Conservation (phyloP, 2,888 invertebrate species). For the Protodeltote pygarga region DNA sequence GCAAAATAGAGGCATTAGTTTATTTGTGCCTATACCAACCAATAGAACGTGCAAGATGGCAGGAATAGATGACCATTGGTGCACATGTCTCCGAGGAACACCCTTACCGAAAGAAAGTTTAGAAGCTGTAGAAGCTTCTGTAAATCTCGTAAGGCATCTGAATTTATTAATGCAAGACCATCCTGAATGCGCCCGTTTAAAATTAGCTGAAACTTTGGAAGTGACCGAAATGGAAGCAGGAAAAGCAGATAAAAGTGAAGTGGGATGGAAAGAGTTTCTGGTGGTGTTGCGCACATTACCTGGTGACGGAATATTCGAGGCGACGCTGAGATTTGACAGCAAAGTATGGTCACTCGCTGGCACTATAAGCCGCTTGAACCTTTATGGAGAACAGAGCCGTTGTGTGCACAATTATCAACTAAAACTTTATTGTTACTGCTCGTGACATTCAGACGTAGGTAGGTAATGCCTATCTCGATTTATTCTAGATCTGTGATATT, state of each 20-base stretch:
- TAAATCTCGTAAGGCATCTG: conserved; percentile 88
- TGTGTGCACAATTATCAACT: conserved; percentile 91
- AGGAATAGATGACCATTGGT: conserved; percentile 93
- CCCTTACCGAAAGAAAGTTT: conserved; percentile 84
- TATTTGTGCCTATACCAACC: conserved; percentile 90
- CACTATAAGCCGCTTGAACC: conserved; percentile 91
- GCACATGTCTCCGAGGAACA: conserved; percentile 92
- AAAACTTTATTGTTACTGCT: conserved; percentile 92
- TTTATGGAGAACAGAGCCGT: conserved; percentile 92
- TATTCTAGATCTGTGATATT: conserved; percentile 1
- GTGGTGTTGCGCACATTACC: conserved; percentile 89
- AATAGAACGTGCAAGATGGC: conserved; percentile 92
- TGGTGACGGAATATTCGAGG: conserved; percentile 92
- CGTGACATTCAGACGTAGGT: no score
- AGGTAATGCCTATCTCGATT: no score
- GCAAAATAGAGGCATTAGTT: conserved; percentile 89
- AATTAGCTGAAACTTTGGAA: conserved; percentile 87
- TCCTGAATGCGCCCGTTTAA: conserved; percentile 89
- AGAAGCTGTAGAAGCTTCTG: conserved; percentile 86
- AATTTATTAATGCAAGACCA: conserved; percentile 88
- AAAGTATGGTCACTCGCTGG: conserved; percentile 86
- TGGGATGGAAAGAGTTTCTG: conserved; percentile 87
- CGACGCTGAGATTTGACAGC: conserved; percentile 86
- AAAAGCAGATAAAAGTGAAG: conserved; percentile 63
- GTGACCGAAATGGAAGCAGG: conserved; percentile 87